These are phyloP conservation scores for Tinamus guttatus DNA, from an alignment of 2,113 vertebrate genomes.

Conservation along the genomic window DNA sequence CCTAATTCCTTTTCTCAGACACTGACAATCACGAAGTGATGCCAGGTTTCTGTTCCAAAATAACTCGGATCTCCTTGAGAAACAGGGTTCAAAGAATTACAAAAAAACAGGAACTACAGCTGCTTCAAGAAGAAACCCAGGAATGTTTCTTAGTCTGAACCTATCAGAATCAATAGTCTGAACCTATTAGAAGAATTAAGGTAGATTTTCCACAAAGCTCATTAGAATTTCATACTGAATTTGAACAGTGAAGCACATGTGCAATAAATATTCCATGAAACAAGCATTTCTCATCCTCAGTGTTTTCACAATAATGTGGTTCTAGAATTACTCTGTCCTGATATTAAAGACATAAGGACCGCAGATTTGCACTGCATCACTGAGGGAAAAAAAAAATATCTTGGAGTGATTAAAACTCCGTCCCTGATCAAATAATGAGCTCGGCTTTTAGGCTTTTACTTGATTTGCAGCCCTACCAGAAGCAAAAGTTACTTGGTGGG, in stretches of 20 bases:
- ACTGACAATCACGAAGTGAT: not conserved
- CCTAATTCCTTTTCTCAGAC: not conserved
- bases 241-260: not conserved
- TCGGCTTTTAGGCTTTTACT: not conserved
- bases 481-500: not conserved
- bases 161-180: not conserved
- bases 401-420: not conserved
- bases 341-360: not conserved
- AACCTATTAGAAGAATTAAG: not conserved
- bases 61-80: not conserved
- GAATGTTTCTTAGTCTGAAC: not conserved
- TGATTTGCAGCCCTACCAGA: not conserved
- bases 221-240: not conserved
- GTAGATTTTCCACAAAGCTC: not conserved
- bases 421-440: not conserved
- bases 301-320: not conserved
- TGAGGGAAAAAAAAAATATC: not conserved
- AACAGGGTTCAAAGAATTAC: not conserved
- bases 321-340: not conserved
- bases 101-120: not conserved
- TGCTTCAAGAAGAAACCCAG: not conserved
- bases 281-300: not conserved
- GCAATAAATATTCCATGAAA: not conserved
- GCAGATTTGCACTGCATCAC: not conserved
- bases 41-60: not conserved